Evolutionary conservation across 2,113 vertebrate species (phyloP), one percentile per base, ranked within the genome.

Genomic region (Ceuthmochares aereus): DNA sequence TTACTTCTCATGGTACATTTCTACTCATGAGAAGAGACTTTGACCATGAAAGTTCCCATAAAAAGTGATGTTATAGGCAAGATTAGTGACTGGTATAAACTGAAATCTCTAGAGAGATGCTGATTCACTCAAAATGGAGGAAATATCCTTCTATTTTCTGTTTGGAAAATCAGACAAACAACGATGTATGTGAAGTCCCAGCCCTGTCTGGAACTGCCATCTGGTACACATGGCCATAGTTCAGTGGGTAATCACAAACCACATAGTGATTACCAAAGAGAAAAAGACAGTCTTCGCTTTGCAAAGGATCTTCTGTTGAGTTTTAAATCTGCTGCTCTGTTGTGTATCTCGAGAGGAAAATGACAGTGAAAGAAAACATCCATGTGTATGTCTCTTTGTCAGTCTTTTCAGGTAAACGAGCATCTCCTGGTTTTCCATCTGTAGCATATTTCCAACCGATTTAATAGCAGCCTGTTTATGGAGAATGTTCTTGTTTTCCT

Each of bases 191-290:
- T 82, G 87, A 83, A 96, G 51, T 29, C 37, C 67, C 82, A 25
- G 32, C 12, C 77, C 82, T 21, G 29, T 91, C 89, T 94, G 91
- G 89, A 93, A 94, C 83, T 40, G 70, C 58, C 84, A 89, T 83
- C 58, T 72, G 89, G 66, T 77, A 14, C 80, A 93, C 21, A 6
- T 54, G 77, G 54, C 73, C 73, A 16, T 36, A 17, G 32, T 43
- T 69, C 59, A 10, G 18, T 25, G 67, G 81, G 30, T 25, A 59
- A 83, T 74, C 23, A 1, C 90, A 86, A 74, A 74, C 84, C 92
- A 49, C 82, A 26, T 2, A 1, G 37, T 25, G 64, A 80, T 66
- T 84, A 55, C 19, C 2, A 0, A 78, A 63, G 52, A 87, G 67
- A 49, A 92, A 83, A 90, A 43, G 68, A 12, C 56, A 56, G 17